Conservation (phyloP, 2,888 invertebrate genomes). For the Conistra vaccinii region DNA sequence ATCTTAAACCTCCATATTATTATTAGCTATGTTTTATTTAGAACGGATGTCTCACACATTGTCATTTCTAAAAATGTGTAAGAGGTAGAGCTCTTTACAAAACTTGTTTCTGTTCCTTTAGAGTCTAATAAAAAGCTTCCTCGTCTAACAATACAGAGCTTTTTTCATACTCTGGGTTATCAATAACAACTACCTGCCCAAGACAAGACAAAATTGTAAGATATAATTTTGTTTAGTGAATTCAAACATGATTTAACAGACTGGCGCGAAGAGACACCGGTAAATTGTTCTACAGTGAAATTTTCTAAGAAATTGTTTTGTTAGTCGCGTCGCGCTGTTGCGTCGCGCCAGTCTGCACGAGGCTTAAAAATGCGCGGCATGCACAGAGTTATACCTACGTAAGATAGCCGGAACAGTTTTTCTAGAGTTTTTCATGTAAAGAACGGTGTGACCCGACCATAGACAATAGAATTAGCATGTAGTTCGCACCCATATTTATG, state of each 20-base stretch:
- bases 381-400: neutral
- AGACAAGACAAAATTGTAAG: neutral
- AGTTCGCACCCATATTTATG: constrained; percentile 49
- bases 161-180: constrained; percentile 5
- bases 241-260: neutral
- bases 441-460: constrained; percentile 36
- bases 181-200: constrained; percentile 15
- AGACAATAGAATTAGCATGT: constrained; percentile 48
- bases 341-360: no score
- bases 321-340: no score
- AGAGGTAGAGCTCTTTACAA: neutral
- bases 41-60: neutral
- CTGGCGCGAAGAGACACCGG: no score
- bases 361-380: neutral
- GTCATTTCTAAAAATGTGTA: neutral
- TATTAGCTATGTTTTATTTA: neutral
- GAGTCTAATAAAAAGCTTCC: constrained; percentile 5
- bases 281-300: no score
- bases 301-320: no score
- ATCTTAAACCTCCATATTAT: no score
- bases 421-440: constrained; percentile 22
- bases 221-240: neutral
- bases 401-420: constrained; percentile 11
- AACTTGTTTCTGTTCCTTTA: constrained; percentile 26
- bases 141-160: neutral